Base-by-base conservation (phyloP, 2,888 invertebrate species). In the Matsumyia berberina region DNA sequence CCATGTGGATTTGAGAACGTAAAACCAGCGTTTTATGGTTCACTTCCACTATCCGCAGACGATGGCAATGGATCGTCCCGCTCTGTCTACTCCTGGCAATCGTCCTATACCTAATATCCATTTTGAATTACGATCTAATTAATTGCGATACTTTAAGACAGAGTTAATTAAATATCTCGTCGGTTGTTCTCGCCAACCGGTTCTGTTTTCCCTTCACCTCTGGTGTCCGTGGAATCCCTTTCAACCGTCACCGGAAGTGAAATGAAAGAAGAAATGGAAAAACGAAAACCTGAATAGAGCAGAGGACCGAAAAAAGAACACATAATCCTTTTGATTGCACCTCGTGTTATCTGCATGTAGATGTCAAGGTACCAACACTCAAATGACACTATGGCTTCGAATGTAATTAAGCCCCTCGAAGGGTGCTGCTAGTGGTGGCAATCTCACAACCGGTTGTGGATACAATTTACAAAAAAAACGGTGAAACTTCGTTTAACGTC, bases 111-210 rank as follows among this genome's bases (percentile, higher is more conserved):
- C 46, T 11, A 66, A 37, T 29, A 66, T 51, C 53, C 44, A 46
- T 51, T 73, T 73, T 73, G 58, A 80, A 66, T 55, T 73, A 74
- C 80, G 57, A 74, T 60, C 73, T 62, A 80, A 73, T 80, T 73
- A 67, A 80, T 67, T 60, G n/a, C 53, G 67, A 60, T 73, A 37
- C 31, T 60, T 62, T 55, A 67, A 53, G 80, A 74, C 37, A 31
- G 67, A 67, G 51, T 67, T 73, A 74, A 80, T 80, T 80, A 62
- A 80, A 67, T 49, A 60, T 37, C 35, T 37, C 42, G 31, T 46
- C 11, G 42, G 39, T 44, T 44, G 29, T n/a, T 17, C 49, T 69
- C 19, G n/a, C n/a, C 24, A 51, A 60, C 51, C 35, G 6, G 73
- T 44, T 53, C 5, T 17, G 11, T 8, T 44, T 31, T 37, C 31